Conservation (phyloP, 1,140 invertebrate genomes). For the Polyergus mexicanus region DNA sequence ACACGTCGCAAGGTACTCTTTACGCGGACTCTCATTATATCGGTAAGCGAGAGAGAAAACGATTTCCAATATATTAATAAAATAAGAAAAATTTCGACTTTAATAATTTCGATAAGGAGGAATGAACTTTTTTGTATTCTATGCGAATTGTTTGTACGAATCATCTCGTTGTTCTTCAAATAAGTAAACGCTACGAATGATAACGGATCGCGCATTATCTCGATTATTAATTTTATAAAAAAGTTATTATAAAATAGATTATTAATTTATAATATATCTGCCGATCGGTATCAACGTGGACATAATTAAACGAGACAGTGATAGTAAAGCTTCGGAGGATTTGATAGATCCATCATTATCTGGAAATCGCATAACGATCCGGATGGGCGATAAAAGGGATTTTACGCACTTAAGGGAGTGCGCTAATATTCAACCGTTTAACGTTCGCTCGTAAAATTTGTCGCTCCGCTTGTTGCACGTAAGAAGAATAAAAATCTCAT, state of each 20-base stretch:
- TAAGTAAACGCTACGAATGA: neutral
- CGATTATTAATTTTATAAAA: slow-evolving; percentile 43
- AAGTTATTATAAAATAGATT: slow-evolving; percentile 37
- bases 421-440: slow-evolving; percentile 77
- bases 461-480: slow-evolving; percentile 70
- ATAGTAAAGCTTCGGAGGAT: neutral
- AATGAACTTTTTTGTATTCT: neutral
- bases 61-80: neutral
- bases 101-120: neutral
- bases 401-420: slow-evolving; percentile 74
- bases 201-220: slow-evolving; percentile 26
- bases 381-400: slow-evolving; percentile 73
- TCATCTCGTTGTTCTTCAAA: neutral
- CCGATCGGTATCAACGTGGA: slow-evolving; percentile 49
- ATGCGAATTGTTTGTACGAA: neutral
- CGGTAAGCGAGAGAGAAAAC: slow-evolving; percentile 79
- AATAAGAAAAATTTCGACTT: neutral
- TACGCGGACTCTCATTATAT: slow-evolving; percentile 86
- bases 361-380: slow-evolving; percentile 73
- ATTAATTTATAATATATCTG: slow-evolving; percentile 40
- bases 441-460: slow-evolving; percentile 74
- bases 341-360: slow-evolving; percentile 62
- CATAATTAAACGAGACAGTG: slow-evolving; percentile 51
- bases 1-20: slow-evolving; percentile 91
- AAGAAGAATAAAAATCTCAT: slow-evolving; percentile 77